Evolutionary conservation across 2,113 vertebrate genomes (phyloP), one percentile per base, ranked within the genome.

Genomic region (Catharus fuscescens): DNA sequence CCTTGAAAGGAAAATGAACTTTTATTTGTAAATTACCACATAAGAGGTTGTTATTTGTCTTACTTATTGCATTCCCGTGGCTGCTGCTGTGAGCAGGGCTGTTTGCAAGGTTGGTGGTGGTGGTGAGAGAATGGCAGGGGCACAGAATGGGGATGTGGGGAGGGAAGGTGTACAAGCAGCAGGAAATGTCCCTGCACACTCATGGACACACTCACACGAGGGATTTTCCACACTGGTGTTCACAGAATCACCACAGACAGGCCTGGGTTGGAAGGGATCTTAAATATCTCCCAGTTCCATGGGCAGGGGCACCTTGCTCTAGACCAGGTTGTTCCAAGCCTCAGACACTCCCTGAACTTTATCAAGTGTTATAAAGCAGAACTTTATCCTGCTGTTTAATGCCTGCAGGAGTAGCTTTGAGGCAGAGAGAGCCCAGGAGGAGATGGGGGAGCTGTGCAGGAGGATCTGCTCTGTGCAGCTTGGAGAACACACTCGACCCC

Each of bases 1-100:
- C 73, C 87, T 96, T 92, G 57, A 83, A 92, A 94, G 82, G 83
- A 91, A 95, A 95, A 95, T 77, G 85, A 86, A 97, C 80, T 94
- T 86, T 80, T 95, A 88, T 90, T 97, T 97, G 91, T 79, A 77
- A 95, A 92, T 96, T 87, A 61, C 42, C 83, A 61, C 40, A 18
- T 67, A 57, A 64, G 60, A 79, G 59, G 11, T 69, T 91, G 89
- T 74, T 92, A 65, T 95, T 96, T 96, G 74, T 80, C 80, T 90
- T 74, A 40, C 62, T 93, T 72, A 69, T 18, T 21, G 80, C 67
- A 3, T 65, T 67, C 52, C 15, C 4, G 20, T 79, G 83, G 42
- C 66, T 90, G 72, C 85, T 62, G 71, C 54, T 57, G 52, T 4
- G 18, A 56, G 71, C 2, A 1, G 24, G 25, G 72, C 52, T 2